phyloP scores from a whole-genome alignment of 2,797 vertebrate genomes.

The Coccyzus lansbergi region DNA sequence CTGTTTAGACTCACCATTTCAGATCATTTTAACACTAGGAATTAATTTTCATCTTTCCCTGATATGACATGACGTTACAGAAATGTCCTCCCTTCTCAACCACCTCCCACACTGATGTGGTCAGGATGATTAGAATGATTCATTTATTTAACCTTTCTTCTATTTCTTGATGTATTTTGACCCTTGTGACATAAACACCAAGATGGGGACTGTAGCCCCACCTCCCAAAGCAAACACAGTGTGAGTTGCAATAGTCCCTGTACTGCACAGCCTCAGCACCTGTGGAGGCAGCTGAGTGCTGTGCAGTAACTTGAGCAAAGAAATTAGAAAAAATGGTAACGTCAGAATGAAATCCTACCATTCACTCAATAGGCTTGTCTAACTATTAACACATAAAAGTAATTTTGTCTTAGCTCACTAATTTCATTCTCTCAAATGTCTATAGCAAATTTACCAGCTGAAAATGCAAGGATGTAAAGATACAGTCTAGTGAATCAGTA shows the following conservation, averaged over 20 bases:
- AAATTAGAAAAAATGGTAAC: not conserved
- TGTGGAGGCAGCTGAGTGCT: fast-evolving
- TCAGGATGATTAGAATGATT: fast-evolving
- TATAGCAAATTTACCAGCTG: not conserved
- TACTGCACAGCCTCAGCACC: not conserved
- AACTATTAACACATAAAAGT: not conserved
- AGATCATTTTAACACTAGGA: not conserved
- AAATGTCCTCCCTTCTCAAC: not conserved
- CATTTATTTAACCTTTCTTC: not conserved
- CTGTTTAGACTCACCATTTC: not conserved
- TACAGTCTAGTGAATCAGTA: not conserved
- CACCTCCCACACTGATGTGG: not conserved
- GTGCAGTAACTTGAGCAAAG: not conserved
- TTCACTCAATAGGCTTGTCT: not conserved
- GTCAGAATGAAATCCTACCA: not conserved
- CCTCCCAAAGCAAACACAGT: fast-evolving
- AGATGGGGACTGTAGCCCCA: not conserved
- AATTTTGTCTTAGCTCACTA: not conserved
- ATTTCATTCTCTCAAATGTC: not conserved
- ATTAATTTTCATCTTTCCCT: not conserved
- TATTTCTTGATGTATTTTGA: not conserved
- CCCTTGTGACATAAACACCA: not conserved
- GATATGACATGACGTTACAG: not conserved
- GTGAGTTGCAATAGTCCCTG: not conserved
- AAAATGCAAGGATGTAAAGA: not conserved